Conservation (phyloP, 2,888 invertebrate genomes). For the Eupithecia centaureata region DNA sequence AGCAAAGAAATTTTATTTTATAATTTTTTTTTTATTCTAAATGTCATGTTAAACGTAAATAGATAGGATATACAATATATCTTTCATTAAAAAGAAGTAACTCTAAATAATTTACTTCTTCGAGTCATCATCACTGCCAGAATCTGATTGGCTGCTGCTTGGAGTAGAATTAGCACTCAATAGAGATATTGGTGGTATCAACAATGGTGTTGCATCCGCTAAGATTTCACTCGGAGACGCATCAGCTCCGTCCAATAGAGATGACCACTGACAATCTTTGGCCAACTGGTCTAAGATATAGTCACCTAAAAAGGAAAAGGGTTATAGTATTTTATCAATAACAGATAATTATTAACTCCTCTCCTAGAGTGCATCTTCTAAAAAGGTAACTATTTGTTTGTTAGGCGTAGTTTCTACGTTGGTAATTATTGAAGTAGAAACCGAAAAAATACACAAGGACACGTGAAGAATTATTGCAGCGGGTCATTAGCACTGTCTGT, state of each 20-base stretch:
- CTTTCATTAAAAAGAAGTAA: not conserved
- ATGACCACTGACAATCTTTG: slow-evolving; percentile 75
- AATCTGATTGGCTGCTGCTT: slow-evolving; percentile 74
- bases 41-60: not conserved
- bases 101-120: slow-evolving; percentile 64
- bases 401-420: slow-evolving; percentile 10
- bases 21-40: not conserved
- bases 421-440: slow-evolving; percentile 40
- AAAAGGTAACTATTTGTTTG: slow-evolving; percentile 2
- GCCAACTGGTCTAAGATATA: slow-evolving; percentile 75
- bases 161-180: slow-evolving; percentile 70
- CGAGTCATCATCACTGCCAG: slow-evolving; percentile 79
- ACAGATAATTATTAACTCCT: not conserved
- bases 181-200: slow-evolving; percentile 70
- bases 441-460: slow-evolving; percentile 63
- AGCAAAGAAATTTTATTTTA: not conserved
- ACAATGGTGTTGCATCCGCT: slow-evolving; percentile 73
- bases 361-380: not conserved
- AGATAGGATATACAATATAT: no score
- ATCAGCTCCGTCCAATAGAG: slow-evolving; percentile 73
- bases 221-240: slow-evolving; percentile 80
- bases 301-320: slow-evolving; percentile 56
- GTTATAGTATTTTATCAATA: slow-evolving; percentile 16
- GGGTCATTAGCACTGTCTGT: slow-evolving; percentile 59
- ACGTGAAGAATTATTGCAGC: slow-evolving; percentile 50